phyloP scores from a whole-genome alignment of 2,888 invertebrate genomes.

The Xanthorhoe designata region DNA sequence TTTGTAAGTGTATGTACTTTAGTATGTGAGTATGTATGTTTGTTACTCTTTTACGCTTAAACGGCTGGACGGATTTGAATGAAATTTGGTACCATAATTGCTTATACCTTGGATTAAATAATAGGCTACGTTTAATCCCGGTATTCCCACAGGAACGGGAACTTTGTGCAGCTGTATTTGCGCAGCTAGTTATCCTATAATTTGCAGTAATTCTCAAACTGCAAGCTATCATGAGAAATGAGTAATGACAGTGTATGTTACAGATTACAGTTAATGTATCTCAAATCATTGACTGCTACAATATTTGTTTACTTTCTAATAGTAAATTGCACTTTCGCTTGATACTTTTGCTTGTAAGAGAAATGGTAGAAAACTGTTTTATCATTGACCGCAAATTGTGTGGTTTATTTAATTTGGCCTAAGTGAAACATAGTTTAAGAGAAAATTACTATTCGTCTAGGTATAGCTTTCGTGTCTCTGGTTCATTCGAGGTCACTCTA shows the following conservation, averaged over 20 bases:
- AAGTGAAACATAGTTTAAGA: slow-evolving; percentile 7
- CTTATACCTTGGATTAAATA: too few relatives aligned
- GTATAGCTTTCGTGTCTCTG: neutral
- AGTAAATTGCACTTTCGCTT: slow-evolving; percentile 65
- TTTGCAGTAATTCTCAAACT: neutral
- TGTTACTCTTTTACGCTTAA: too few relatives aligned
- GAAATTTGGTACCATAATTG: too few relatives aligned
- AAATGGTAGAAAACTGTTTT: slow-evolving; percentile 60
- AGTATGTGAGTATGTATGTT: too few relatives aligned
- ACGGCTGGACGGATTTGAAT: too few relatives aligned
- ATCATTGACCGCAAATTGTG: slow-evolving; percentile 51
- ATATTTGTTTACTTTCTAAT: slow-evolving; percentile 64
- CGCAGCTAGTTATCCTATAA: too few relatives aligned
- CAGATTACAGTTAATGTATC: slow-evolving; percentile 32
- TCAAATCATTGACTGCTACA: slow-evolving; percentile 30
- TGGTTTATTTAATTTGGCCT: slow-evolving; percentile 52
- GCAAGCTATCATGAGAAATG: neutral
- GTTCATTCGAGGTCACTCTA: neutral
- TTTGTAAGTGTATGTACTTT: too few relatives aligned
- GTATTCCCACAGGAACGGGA: too few relatives aligned
- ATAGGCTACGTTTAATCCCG: too few relatives aligned
- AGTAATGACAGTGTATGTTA: slow-evolving; percentile 26
- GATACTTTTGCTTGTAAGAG: slow-evolving; percentile 48
- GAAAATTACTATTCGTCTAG: neutral
- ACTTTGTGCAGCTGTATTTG: too few relatives aligned